Evolutionary conservation across 2,797 vertebrate species (phyloP), one percentile per base, ranked within the genome.

Genomic region (Melopsittacus undulatus): DNA sequence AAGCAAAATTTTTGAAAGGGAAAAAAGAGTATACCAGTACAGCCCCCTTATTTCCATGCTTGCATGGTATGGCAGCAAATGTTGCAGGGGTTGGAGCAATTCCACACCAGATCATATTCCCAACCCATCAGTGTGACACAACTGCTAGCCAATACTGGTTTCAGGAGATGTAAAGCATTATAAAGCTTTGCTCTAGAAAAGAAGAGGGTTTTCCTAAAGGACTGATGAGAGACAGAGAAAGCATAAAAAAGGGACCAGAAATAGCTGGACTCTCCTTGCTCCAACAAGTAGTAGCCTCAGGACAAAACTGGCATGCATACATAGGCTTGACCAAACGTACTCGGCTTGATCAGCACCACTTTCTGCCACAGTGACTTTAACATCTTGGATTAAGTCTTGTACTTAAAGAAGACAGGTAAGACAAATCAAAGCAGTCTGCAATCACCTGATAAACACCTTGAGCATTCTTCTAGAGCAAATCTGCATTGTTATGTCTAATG

Each of bases 321-420:
- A 69, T 1, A 0, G 18, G 7, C 24, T 34, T 45, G 21, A 23
- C 34, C 62, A 67, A 63, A 43, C 0, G 0, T 30, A 40, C n/a
- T 24, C 6, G n/a, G 40, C 13, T 81, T 2, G 27, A 43, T 83
- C 13, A 54, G 67, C 40, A 29, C 34, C 23, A 30, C 26, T 87
- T n/a, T 62, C 38, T 74, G 21, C 27, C 59, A 13, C 38, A 76
- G 27, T 18, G 19, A 22, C 32, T 42, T 62, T 23, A 76, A 79
- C 66, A 56, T 15, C 20, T 48, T 27, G 16, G 4, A 6, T 40
- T 29, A 51, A 51, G 46, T 16, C 84, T 62, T 48, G 56, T 34
- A 46, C 29, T 66, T 74, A 45, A 34, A 62, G 29, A 21, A 13
- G 4, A 10, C 14, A 67, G 52, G 24, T 45, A 29, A 67, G 46